Conservation (phyloP, 1,140 invertebrate genomes). For the Trichoplusia ni region DNA sequence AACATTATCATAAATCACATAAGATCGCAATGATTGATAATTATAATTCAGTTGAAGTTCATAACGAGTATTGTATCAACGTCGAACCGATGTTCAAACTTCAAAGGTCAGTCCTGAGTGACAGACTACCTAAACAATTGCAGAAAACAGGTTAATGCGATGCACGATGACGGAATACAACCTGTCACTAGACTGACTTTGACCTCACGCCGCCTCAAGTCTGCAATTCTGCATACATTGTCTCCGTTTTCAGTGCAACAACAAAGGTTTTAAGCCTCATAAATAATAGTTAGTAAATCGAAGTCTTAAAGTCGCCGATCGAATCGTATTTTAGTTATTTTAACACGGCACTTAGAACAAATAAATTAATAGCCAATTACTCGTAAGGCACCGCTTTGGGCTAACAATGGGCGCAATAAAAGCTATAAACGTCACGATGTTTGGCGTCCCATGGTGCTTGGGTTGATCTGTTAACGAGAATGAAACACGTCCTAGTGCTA, state of each 20-base stretch:
- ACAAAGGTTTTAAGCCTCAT: not conserved
- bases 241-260: too few relatives aligned
- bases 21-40: too few relatives aligned
- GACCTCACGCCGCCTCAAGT: not conserved
- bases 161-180: conserved; percentile 1
- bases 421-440: conserved; percentile 75
- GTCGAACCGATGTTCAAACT: too few relatives aligned
- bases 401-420: conserved; percentile 72
- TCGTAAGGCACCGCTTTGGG: conserved; percentile 52
- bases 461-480: conserved; percentile 76
- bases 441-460: conserved; percentile 68
- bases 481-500: conserved; percentile 65
- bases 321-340: conserved; percentile 22
- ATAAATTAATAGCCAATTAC: conserved; percentile 67
- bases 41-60: too few relatives aligned
- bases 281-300: not conserved
- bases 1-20: too few relatives aligned
- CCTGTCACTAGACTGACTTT: conserved; percentile 5
- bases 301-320: not conserved
- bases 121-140: not conserved
- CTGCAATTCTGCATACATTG: conserved; percentile 1
- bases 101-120: too few relatives aligned
- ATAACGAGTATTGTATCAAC: too few relatives aligned
- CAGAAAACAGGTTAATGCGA: not conserved
- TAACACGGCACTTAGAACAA: conserved; percentile 38